Evolutionary conservation across 2,113 vertebrate genomes (phyloP), one percentile per base, ranked within the genome.

Genomic region (Chlorodrepanis virens): DNA sequence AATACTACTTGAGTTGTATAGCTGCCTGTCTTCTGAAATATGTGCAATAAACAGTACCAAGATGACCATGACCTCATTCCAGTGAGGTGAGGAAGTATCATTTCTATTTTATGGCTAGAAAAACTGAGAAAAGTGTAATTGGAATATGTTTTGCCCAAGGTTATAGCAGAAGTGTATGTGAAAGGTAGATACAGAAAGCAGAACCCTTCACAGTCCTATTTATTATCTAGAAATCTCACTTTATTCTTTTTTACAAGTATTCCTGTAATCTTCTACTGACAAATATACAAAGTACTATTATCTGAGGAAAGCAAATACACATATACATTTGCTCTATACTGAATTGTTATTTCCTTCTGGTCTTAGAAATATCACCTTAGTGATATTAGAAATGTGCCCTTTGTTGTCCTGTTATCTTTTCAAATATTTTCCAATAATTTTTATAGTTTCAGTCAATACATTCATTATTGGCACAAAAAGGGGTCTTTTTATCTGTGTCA

Each of bases 21-120:
- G 37, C 54, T 50, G 40, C 50, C 37, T 72, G 37, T 81, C 69
- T 70, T 83, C 77, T 86, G 83, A 95, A 94, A 94, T 78, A 63
- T 1, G 3, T 81, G n/a, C 47, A 86, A 69, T 59, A 83, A 92
- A 79, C 11, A 28, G 39, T n/a, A 86, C 20, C 59, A 70, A 92
- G 89, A 90, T 94, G 89, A 74, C 33, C 59, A 40, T 67, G 80
- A 94, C 87, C 80, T 92, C 89, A 83, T 94, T 86, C 45, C 91
- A 92, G 14, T 37, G 72, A 83, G 77, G 77, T 89, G 37, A 83
- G 87, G 54, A 95, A 91, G 29, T 81, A 81, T 83, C 4, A 61
- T 74, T 87, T 89, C 68, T 93, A 47, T 77, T 95, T 94, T 83
- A 74, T 47, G 35, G 20, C 42, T 87, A 87, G 64, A 88, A 91